phyloP scores from a whole-genome alignment of 2,888 invertebrate species.

The Epiblema foenella region DNA sequence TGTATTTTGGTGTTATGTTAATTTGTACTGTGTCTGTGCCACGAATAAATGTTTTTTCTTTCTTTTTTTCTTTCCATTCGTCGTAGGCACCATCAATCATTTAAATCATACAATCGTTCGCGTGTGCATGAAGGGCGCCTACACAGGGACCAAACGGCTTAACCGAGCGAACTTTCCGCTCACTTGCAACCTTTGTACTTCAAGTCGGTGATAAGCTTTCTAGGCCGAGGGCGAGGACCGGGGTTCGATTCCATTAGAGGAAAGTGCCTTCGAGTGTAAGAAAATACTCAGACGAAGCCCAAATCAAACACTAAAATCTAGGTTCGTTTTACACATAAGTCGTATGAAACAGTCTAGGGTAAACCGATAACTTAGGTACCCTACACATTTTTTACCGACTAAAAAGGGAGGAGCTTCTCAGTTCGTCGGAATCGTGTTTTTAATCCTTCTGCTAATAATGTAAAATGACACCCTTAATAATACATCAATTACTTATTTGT shows the following conservation, averaged over 20 bases:
- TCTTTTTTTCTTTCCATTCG: no score
- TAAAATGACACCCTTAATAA: no score
- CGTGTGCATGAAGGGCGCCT: constrained; percentile 3
- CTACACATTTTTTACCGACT: no score
- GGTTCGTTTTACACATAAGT: not conserved
- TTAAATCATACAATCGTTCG: constrained; percentile 3
- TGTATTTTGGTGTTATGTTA: no score
- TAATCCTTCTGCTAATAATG: no score
- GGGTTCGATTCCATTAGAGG: constrained; percentile 18
- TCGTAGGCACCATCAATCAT: not conserved
- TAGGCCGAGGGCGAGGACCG: constrained; percentile 14
- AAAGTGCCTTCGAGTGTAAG: constrained; percentile 1
- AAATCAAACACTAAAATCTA: not conserved
- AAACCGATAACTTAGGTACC: no score
- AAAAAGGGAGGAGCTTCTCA: no score
- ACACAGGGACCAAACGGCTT: not conserved
- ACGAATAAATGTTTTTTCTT: no score
- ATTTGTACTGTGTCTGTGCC: no score
- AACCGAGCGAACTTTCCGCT: not conserved
- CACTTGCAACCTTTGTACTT: not conserved
- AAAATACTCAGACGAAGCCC: not conserved
- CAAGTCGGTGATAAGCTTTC: constrained; percentile 14
- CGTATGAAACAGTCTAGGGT: no score
- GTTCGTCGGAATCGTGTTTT: no score
- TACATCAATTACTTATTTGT: no score